Percentiles rank a stretch among this genome's conserved stretches.
Conservation (phyloP, 2,113 vertebrate genomes). For the Dermatemys mawii region DNA sequence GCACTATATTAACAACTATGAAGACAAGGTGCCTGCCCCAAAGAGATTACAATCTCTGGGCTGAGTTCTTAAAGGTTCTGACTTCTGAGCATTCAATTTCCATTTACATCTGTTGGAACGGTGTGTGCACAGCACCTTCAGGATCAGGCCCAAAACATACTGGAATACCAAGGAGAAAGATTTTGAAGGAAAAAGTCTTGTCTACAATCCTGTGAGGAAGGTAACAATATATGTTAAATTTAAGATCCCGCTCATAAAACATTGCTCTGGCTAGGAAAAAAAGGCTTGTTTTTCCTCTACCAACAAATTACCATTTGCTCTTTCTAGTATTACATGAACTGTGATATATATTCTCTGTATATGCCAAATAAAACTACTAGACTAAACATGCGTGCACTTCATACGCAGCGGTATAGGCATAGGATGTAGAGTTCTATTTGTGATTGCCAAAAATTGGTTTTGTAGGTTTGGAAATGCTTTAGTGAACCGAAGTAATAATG, state of each 20-base stretch:
- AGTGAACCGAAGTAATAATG: constrained; percentile 7
- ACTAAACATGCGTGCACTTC: background rate
- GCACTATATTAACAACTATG: accelerated
- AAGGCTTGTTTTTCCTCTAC: accelerated
- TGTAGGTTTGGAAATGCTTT: constrained; percentile 26
- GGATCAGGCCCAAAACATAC: background rate
- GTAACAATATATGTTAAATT: background rate
- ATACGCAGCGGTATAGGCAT: background rate
- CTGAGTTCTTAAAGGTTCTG: background rate
- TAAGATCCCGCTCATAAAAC: background rate
- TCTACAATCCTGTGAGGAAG: background rate
- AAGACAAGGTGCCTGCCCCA: background rate
- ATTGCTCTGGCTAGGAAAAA: background rate
- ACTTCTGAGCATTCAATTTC: background rate
- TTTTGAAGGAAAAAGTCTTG: background rate
- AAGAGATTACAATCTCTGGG: background rate
- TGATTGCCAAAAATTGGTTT: constrained; percentile 13
- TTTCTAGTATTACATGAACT: background rate
- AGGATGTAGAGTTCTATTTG: constrained; percentile 9
- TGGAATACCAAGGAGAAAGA: accelerated
- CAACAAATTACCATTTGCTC: constrained; percentile 18
- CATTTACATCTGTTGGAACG: background rate
- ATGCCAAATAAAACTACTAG: constrained; percentile 7
- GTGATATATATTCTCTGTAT: background rate
- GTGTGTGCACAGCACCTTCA: background rate